Evolutionary conservation across 1,140 invertebrate genomes (phyloP).

Genomic region (Belonocnema kinseyi): DNA sequence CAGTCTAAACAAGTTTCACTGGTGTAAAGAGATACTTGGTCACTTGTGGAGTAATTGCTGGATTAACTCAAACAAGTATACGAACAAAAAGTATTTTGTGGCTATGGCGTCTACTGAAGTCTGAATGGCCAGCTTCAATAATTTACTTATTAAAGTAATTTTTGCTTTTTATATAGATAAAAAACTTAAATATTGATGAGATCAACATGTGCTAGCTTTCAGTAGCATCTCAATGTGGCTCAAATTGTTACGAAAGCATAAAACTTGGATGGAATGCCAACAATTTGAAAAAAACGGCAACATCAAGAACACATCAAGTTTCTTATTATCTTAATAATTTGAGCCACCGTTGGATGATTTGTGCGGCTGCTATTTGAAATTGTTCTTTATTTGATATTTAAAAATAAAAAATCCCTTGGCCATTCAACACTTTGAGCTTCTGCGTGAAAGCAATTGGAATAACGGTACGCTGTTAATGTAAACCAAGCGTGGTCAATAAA

Average conservation of each 20-base stretch:
- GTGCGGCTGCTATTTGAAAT: not conserved
- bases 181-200: conserved; percentile 4
- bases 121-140: conserved; percentile 15
- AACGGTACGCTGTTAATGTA: no score
- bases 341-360: no score
- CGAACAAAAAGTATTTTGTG: conserved; percentile 5
- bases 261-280: no score
- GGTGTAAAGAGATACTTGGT: conserved; percentile 44
- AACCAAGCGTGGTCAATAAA: not conserved
- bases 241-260: no score
- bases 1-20: conserved; percentile 33
- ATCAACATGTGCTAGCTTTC: conserved; percentile 1
- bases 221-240: no score
- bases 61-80: conserved; percentile 10
- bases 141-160: not conserved
- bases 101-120: conserved; percentile 19
- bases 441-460: not conserved
- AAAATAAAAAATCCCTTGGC: conserved; percentile 1
- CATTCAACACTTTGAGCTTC: conserved; percentile 5
- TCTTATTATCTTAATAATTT: no score
- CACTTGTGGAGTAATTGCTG: conserved; percentile 1
- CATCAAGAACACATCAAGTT: no score
- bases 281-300: no score
- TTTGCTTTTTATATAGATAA: not conserved
- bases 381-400: not conserved